Conservation (phyloP, 2,113 vertebrate species). For the Agelaius tricolor region DNA sequence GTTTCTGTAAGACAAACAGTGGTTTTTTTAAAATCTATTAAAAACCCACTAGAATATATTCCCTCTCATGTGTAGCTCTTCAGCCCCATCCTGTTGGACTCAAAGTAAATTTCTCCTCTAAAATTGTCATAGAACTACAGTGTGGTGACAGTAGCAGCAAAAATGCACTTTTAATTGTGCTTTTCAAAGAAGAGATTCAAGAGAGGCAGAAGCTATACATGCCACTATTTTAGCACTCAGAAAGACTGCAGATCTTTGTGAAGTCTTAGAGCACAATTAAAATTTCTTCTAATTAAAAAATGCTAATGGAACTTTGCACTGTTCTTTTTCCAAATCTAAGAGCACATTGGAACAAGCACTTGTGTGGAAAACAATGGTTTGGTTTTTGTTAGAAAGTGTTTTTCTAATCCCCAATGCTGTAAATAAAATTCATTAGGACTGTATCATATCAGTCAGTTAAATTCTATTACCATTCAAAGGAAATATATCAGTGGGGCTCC, state of each 20-base stretch:
- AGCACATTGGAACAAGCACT: neutral
- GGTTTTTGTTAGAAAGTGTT: constrained; percentile 34
- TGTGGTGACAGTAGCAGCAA: neutral
- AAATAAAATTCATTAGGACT: constrained; percentile 47
- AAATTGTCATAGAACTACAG: neutral
- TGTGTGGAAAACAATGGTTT: neutral
- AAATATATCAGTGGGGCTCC: neutral
- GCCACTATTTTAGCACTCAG: neutral
- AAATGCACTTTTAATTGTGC: neutral
- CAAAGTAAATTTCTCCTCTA: neutral
- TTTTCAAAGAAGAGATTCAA: neutral
- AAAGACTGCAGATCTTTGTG: neutral
- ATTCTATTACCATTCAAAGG: constrained; percentile 4
- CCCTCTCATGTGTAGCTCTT: constrained; percentile 15
- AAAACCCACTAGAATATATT: constrained; percentile 39
- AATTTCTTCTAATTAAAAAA: neutral
- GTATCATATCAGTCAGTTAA: constrained; percentile 16
- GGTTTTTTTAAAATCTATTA: constrained; percentile 21
- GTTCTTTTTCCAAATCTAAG: neutral
- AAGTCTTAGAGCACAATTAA: neutral
- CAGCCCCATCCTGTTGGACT: neutral
- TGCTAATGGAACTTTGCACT: neutral
- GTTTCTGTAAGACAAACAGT: constrained; percentile 65
- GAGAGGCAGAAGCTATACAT: neutral
- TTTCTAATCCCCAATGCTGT: constrained; percentile 34